Base-by-base conservation (phyloP, 2,797 vertebrate species). In the Nannoperca australis region DNA sequence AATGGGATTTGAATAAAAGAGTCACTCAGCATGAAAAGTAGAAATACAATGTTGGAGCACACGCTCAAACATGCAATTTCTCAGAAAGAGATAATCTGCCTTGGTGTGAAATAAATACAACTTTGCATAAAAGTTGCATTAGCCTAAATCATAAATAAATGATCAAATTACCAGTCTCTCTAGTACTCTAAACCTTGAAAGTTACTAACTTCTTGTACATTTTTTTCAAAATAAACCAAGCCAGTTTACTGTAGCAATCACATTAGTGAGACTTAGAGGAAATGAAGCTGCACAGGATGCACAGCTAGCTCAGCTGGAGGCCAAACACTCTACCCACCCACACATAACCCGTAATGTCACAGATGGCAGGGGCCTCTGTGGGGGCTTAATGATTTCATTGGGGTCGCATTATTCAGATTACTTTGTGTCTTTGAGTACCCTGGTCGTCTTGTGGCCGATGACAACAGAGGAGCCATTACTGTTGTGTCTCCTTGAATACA, bases 261-360 rank as follows among this genome's bases (percentile, higher is more conserved):
- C 70, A 89, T 86, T 60, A 86, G 68, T 74, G 63, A 62, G 71
- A 85, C 78, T 84, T 50, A 42, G 47, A 80, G 78, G 79, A 82
- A 86, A 89, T 78, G 87, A 91, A 76, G 84, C 81, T 65, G 75
- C 68, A 59, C 69, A 75, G 67, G 78, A 88, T 81, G 81, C 65
- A 55, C 79, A 61, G 80, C 75, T 80, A 77, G 81, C 89, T 90
- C 79, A 82, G 87, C 90, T 88, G 78, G 79, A 92, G 90, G 93
- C 91, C 85, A 86, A 76, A 27, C 74, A 70, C 63, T 90, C 77
- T 60, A 47, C 79, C 90, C 90, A 66, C 82, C 80, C 88, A 92
- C 87, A 73, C 87, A 79, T 78, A 88, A 89, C 81, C 88, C 67
- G 42, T 83, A 84, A 90, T 89, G 90, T 89, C 89, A 89, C 88